Evolutionary conservation across 2,888 invertebrate species (phyloP).

Genomic region (Scaptomyza flava): DNA sequence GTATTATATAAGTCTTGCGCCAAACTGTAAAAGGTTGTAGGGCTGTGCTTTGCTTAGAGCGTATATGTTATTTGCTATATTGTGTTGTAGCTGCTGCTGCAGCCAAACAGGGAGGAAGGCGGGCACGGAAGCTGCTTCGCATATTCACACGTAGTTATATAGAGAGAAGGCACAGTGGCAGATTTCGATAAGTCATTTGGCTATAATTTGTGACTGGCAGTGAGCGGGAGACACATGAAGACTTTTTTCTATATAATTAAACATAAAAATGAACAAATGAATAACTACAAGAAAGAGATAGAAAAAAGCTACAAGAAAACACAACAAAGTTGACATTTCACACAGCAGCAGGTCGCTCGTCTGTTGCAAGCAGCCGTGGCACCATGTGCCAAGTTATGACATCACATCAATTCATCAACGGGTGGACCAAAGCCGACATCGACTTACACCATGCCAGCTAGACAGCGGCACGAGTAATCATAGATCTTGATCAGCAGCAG

Average conservation of each 20-base stretch:
- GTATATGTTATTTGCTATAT: slow-evolving; percentile 15
- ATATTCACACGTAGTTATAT: slow-evolving; percentile 59
- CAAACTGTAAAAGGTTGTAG: slow-evolving; percentile 24
- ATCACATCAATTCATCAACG: slow-evolving; percentile 75
- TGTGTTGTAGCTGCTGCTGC: slow-evolving; percentile 55
- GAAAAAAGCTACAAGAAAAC: slow-evolving; percentile 15
- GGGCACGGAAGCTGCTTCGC: slow-evolving; percentile 58
- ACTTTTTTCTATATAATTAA: slow-evolving; percentile 78
- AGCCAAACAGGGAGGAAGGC: background rate
- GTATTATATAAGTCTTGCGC: slow-evolving; percentile 48
- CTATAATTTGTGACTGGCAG: slow-evolving; percentile 69
- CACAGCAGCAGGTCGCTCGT: slow-evolving; percentile 67
- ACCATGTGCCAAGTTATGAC: slow-evolving; percentile 76
- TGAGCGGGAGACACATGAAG: slow-evolving; percentile 39
- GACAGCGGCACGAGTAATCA: slow-evolving; percentile 37
- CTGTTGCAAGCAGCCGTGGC: slow-evolving; percentile 76
- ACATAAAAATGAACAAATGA: slow-evolving; percentile 27
- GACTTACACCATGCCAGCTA: slow-evolving; percentile 17
- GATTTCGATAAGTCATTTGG: slow-evolving; percentile 79
- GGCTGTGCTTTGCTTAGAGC: slow-evolving; percentile 17
- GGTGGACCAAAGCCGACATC: slow-evolving; percentile 42
- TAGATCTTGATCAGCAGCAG: slow-evolving; percentile 61
- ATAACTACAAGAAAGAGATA: slow-evolving; percentile 11
- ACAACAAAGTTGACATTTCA: slow-evolving; percentile 74
- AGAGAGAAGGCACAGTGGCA: slow-evolving; percentile 65